Conservation (phyloP, 2,797 vertebrate species). For the Triplophysa bombifrons region DNA sequence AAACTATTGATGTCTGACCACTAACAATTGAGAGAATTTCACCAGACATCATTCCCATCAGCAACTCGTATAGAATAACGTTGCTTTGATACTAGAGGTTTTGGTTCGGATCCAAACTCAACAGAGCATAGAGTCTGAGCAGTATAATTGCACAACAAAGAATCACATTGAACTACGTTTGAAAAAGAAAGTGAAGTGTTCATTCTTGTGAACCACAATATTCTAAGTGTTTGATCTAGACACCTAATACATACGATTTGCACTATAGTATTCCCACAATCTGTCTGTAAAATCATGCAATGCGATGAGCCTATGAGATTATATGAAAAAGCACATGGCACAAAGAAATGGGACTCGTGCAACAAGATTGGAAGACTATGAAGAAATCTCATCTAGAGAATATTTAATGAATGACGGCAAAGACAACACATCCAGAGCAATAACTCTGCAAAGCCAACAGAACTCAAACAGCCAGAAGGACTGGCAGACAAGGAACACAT, state of each 20-base stretch:
- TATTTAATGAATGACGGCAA: constrained; percentile 59
- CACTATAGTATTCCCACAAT: neutral
- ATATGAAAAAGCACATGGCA: constrained; percentile 59
- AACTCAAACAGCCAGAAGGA: constrained; percentile 51
- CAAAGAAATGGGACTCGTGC: constrained; percentile 58
- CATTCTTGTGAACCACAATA: neutral
- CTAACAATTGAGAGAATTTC: neutral
- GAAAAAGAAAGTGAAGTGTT: neutral
- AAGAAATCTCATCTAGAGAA: constrained; percentile 55
- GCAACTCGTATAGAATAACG: neutral
- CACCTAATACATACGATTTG: neutral
- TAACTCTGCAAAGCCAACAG: constrained; percentile 40
- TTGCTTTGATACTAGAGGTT: neutral
- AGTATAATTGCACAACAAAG: neutral
- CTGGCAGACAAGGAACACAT: constrained; percentile 42
- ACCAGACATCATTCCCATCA: constrained; percentile 1
- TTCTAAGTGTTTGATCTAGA: neutral
- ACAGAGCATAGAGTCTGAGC: neutral
- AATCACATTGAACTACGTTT: neutral
- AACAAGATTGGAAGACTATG: constrained; percentile 32
- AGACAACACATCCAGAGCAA: constrained; percentile 49
- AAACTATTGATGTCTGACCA: neutral
- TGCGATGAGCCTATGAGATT: constrained; percentile 52
- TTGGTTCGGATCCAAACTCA: neutral
- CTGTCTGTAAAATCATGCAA: neutral